Evolutionary conservation across 53 echinoderm and acorn worm species (phyloP).

Genomic region (Crossaster papposus): DNA sequence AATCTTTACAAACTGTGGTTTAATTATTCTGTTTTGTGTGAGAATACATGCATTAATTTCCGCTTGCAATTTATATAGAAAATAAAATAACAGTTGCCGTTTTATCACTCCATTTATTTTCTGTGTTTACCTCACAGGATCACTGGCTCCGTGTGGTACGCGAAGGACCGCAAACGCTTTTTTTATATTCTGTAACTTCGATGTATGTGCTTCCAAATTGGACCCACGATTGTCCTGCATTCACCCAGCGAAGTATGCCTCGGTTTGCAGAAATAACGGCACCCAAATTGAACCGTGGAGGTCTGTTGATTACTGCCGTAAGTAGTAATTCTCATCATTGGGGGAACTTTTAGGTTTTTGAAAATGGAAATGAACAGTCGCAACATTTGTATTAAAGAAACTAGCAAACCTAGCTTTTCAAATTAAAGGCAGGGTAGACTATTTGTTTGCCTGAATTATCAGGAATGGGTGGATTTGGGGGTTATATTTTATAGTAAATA

Average conservation of each 20-base stretch:
- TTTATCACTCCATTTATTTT: not conserved
- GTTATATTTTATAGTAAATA: no score
- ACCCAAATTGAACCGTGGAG: conserved; percentile 1
- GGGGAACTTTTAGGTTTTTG: not conserved
- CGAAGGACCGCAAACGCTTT: no score
- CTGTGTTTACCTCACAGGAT: not conserved
- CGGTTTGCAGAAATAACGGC: not conserved
- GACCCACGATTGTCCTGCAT: not conserved
- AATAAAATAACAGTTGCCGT: not conserved
- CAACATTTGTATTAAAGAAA: no score
- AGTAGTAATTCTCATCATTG: not conserved
- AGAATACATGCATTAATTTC: no score
- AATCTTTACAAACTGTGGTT: no score
- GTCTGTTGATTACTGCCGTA: conserved; percentile 33
- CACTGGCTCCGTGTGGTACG: not conserved
- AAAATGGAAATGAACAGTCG: not conserved
- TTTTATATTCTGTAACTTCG: not conserved
- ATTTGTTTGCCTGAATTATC: no score
- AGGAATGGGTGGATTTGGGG: no score
- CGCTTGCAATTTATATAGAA: not conserved
- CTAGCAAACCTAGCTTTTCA: no score
- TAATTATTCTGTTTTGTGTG: no score
- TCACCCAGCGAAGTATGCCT: not conserved
- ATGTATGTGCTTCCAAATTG: conserved; percentile 23
- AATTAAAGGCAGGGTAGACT: no score